Conservation (phyloP, 2,888 invertebrate genomes). For the Lasioglossum figueresi region DNA sequence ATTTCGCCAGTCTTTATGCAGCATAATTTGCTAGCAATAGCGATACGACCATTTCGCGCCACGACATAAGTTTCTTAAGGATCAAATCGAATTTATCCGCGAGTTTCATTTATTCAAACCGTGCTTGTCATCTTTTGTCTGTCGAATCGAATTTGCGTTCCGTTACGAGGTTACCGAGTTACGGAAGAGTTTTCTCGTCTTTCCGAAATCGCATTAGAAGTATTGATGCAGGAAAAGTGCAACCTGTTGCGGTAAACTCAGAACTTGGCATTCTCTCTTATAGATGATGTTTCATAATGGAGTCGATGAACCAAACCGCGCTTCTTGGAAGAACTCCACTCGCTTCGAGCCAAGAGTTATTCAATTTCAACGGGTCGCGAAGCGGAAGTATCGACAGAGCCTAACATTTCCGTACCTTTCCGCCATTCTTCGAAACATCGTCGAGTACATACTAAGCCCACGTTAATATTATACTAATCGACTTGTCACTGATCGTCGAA, state of each 20-base stretch:
- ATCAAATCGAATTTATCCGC: not conserved
- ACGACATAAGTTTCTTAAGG: not conserved
- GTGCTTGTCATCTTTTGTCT: not conserved
- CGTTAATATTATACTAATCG: not conserved
- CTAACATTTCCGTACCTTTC: not conserved
- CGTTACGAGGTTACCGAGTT: not conserved
- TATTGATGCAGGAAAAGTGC: conserved; percentile 22
- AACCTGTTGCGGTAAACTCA: conserved; percentile 50
- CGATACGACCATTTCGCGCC: not conserved
- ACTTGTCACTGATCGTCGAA: too few relatives aligned
- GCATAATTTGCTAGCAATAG: not conserved
- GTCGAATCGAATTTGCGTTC: conserved; percentile 15
- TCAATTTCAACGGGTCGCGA: conserved; percentile 51
- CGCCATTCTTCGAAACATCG: not conserved
- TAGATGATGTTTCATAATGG: conserved; percentile 56
- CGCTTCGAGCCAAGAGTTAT: conserved; percentile 46
- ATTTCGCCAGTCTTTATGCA: not conserved
- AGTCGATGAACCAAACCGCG: conserved; percentile 47
- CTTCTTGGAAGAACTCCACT: conserved; percentile 42
- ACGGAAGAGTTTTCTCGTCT: not conserved
- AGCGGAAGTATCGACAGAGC: conserved; percentile 26
- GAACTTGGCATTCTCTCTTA: conserved; percentile 42
- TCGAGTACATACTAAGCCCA: not conserved
- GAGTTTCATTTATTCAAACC: conserved; percentile 2
- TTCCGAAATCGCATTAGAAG: not conserved